Conservation (phyloP, 2,888 invertebrate genomes). For the Pinctada fucata region DNA sequence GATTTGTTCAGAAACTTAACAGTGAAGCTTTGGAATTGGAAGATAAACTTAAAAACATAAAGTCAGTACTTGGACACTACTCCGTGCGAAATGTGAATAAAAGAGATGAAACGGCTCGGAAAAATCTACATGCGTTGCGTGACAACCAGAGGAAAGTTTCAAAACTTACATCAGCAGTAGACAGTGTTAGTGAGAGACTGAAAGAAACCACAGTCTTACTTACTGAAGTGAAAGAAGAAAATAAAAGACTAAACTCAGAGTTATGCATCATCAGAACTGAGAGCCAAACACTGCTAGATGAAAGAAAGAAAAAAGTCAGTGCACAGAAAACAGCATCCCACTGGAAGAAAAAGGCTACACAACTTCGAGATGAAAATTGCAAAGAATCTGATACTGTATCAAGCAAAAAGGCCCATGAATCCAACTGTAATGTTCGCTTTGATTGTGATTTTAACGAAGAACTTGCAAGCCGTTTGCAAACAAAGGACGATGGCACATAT, state of each 20-base stretch:
- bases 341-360: slow-evolving; percentile 6
- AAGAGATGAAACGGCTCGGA: slow-evolving; percentile 8
- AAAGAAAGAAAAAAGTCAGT: slow-evolving; percentile 1
- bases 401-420: background rate
- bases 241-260: background rate
- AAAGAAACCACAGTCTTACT: background rate
- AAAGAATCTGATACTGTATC: background rate
- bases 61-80: too few species aligned
- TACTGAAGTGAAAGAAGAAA: background rate
- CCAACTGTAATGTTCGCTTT: too few species aligned
- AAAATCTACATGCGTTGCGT: background rate
- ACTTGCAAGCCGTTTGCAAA: too few species aligned
- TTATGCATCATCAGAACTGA: background rate
- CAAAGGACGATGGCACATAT: slow-evolving; percentile 18
- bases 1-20: background rate
- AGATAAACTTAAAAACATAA: too few species aligned
- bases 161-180: background rate
- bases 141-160: background rate
- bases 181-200: background rate
- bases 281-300: background rate
- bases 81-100: slow-evolving; percentile 10
- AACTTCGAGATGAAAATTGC: background rate
- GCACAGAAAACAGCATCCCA: slow-evolving; percentile 5
- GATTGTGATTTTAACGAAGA: too few species aligned
- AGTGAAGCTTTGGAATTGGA: background rate